Base-by-base conservation (phyloP, 2,888 invertebrate species). In the Caenorhabditis panamensis region DNA sequence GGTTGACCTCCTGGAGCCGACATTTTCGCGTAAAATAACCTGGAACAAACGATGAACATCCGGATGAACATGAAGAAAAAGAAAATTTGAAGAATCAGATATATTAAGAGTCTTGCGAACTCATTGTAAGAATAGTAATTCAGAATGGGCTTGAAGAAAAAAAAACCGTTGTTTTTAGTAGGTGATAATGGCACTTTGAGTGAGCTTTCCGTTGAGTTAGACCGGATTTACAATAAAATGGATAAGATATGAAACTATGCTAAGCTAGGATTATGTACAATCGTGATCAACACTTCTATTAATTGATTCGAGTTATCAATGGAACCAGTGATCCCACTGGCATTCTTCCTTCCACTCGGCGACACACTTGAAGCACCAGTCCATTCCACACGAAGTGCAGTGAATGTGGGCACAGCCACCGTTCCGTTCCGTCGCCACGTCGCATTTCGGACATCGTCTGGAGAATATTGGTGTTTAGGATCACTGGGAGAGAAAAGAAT, bases 251-350 rank as follows among this genome's bases (percentile, higher is more conserved):
- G 4, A 31, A 61, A 1, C 26, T 36, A 62, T n/a, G n/a, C n/a
- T n/a, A n/a, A n/a, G n/a, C n/a, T 31, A 28, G 16, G 13, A 22
- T 20, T 54, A 31, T 72, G 53, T 56, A 72, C 47, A 63, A 41
- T 36, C 6, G 41, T 16, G 16, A n/a, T n/a, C n/a, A n/a, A n/a
- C n/a, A n/a, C n/a, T n/a, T n/a, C n/a, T n/a, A n/a, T n/a, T n/a
- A n/a, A n/a, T n/a, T 44, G 36, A 4, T 31, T 24, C 49, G 20
- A 20, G 11, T 28, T 28, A 16, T 53, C 47, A 72, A n/a, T 64
- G 61, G 22, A 90, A 90, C 90, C 90, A 90, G 56, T 90, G 90
- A 58, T 88, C 86, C 88, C 88, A 89, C 63, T 90, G 90, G 62
- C 90, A 90, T 8, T 88, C 87, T 49, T 88, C 87, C 11, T 71